Conservation (phyloP, 2,797 vertebrate species). For the Monodelphis domestica region DNA sequence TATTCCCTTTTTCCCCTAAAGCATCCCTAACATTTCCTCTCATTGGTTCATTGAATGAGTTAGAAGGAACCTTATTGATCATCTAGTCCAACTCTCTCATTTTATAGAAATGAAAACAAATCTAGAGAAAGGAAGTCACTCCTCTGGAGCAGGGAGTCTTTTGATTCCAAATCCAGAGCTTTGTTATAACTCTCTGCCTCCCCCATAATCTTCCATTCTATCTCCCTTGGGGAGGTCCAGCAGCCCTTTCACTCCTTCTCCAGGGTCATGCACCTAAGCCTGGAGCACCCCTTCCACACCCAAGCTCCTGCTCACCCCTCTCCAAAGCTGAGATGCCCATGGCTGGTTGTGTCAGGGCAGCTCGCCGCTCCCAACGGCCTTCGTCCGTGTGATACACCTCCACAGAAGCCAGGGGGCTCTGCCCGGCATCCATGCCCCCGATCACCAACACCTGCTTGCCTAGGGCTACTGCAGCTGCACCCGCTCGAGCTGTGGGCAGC, state of each 20-base stretch:
- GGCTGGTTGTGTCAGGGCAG: conserved; percentile 93
- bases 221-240: not conserved
- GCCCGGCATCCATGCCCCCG: conserved; percentile 94
- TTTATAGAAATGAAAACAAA: not conserved
- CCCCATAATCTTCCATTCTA: not conserved
- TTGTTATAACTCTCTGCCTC: not conserved
- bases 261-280: not conserved
- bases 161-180: not conserved
- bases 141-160: not conserved
- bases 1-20: not conserved
- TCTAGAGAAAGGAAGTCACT: not conserved
- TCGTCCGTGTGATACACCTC: conserved; percentile 95
- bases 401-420: conserved; percentile 94
- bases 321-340: conserved; percentile 95
- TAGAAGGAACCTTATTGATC: not conserved
- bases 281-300: not conserved
- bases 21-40: not conserved
- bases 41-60: not conserved
- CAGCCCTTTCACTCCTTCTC: not conserved
- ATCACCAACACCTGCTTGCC: conserved; percentile 94
- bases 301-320: conserved; percentile 90
- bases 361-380: conserved; percentile 95
- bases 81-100: not conserved
- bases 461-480: conserved; percentile 89
- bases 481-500: conserved; percentile 91